Evolutionary conservation across 2,113 vertebrate species (phyloP), one percentile per base, ranked within the genome.

Genomic region (Myodes glareolus): DNA sequence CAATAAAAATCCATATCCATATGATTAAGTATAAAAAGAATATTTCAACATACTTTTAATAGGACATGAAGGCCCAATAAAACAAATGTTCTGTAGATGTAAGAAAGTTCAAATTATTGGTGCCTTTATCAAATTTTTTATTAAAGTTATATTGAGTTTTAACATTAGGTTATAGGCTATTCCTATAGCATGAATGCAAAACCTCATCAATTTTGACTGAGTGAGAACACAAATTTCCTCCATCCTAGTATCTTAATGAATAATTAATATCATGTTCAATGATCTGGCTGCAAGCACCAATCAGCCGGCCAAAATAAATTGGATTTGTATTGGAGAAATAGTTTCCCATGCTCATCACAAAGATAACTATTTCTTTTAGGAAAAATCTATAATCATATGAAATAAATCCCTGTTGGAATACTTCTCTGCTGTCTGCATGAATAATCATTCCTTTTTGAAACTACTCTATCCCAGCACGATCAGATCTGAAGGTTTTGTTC

Each of bases 241-340:
- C 92, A 96, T 98, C 97, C 97, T 96, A 98, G 96, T 95, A 96
- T 90, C 97, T 97, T 97, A 98, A 98, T 98, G 98, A 98, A 98
- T 99, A 98, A 98, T 98, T 98, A 98, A 99, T 98, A 97, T 90
- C 98, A 96, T 97, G 97, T 98, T 98, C 98, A 98, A 98, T 98
- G 95, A 98, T 98, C 98, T 88, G 95, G 86, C 97, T 96, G 94
- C 93, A 98, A 98, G 97, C 91, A 97, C 98, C 98, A 98, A 98
- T 98, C 98, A 94, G 96, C 95, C 42, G 58, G 95, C 91, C 96
- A 97, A 97, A 98, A 98, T 97, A 98, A 98, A 98, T 98, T 98
- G 98, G 94, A 98, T 97, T 98, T 97, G 92, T 98, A 98, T 96
- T 97, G 98, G 97, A 98, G 98, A 98, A 98, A 98, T 97, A 98